Base-by-base conservation (phyloP, 2,113 vertebrate genomes). In the Gymnorhina tibicen region DNA sequence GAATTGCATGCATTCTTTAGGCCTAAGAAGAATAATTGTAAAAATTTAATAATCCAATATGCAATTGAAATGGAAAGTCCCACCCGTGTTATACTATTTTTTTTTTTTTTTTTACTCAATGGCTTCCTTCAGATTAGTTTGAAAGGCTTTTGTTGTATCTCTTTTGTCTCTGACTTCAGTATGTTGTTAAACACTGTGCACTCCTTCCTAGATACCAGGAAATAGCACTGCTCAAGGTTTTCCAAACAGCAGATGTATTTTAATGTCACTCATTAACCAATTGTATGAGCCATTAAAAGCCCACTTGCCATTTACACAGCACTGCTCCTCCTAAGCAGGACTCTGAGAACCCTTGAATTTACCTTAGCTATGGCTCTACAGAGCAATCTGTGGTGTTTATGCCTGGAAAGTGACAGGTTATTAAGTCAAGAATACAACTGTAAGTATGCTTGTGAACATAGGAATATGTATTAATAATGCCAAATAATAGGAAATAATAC, bases 191-290 rank as follows among this genome's bases (percentile, higher is more conserved):
- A 39, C 6, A 3, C 30, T 13, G 3, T 56, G 10, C 5, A 3
- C 53, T 73, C 26, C 27, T 5, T 42, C n/a, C 19, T 46, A 62
- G 68, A 64, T 42, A 69, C 3, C 42, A 67, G 68, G 72, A 89
- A 95, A 72, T 88, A 76, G 16, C 11, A 28, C 28, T 90, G 81
- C 6, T 81, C 67, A 75, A 90, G 75, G 80, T 91, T 91, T 94
- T 87, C 49, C 62, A 53, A 85, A 87, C 79, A 93, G 47, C 33
- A 85, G 30, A 42, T 50, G 49, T 66, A 3, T 3, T 77, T 42
- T 39, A 42, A 52, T 85, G 85, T 97, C 91, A 91, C 33, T 97
- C 39, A 96, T 96, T 97, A 97, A 95, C 91, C 33, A 58, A 76
- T 83, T 4, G 8, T 64, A 28, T 74, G 89, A 93, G 70, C 66